Percentiles rank a stretch among this genome's conserved stretches.
These are phyloP conservation scores for Ptilonorhynchus violaceus DNA, from an alignment of 2,113 vertebrate species.

Conservation along the genomic window DNA sequence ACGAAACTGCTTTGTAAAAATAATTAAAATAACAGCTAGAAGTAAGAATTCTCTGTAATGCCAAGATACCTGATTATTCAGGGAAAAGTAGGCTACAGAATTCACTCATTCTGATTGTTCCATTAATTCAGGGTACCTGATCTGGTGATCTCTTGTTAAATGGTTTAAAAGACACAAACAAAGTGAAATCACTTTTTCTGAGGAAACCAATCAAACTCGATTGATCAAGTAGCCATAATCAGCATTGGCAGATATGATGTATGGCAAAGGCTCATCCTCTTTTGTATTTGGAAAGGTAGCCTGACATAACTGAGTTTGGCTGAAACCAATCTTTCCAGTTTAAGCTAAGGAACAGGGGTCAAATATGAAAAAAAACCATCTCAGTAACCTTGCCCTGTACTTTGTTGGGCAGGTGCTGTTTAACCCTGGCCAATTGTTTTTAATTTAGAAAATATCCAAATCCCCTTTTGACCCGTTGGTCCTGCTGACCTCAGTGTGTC, in stretches of 20 bases:
- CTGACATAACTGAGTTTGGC: not conserved
- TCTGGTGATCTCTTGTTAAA: not conserved
- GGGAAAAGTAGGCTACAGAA: not conserved
- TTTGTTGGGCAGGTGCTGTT: not conserved
- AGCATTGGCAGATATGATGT: not conserved
- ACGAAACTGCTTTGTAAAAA: not conserved
- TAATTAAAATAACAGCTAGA: not conserved
- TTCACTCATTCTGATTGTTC: not conserved
- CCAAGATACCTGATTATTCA: not conserved
- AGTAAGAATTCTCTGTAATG: not conserved
- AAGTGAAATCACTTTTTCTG: not conserved
- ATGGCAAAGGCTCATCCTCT: not conserved
- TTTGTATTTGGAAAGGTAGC: not conserved
- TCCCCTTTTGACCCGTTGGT: not conserved
- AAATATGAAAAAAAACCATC: not conserved
- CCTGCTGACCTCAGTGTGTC: not conserved
- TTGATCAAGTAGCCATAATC: accelerated
- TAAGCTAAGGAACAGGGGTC: not conserved
- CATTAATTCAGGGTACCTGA: not conserved
- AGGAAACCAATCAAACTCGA: not conserved
- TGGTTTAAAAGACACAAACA: not conserved
- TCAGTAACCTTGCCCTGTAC: not conserved
- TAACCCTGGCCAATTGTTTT: not conserved
- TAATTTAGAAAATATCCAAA: not conserved
- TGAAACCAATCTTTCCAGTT: not conserved